Evolutionary conservation across 2,113 vertebrate genomes (phyloP).

Genomic region (Clarias gariepinus): DNA sequence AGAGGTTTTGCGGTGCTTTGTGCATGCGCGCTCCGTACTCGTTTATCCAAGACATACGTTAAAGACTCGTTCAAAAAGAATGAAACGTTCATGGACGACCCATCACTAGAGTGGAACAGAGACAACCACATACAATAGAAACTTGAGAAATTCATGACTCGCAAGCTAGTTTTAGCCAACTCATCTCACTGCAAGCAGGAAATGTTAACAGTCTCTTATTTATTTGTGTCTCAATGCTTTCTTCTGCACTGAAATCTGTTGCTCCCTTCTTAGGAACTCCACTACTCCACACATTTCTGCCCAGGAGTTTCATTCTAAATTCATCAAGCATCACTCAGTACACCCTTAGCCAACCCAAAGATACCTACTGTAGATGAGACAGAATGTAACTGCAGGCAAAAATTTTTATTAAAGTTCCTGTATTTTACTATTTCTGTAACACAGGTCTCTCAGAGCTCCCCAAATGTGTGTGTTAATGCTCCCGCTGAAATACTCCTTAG

Average conservation of each 20-base stretch:
- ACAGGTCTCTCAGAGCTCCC: too few relatives aligned
- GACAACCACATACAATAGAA: background rate
- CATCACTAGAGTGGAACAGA: too few relatives aligned
- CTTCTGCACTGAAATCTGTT: background rate
- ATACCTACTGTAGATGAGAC: background rate
- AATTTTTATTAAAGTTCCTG: too few relatives aligned
- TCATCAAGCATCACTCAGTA: background rate
- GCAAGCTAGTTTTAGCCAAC: background rate
- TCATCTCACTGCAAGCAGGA: background rate
- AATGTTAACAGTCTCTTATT: background rate
- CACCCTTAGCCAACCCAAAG: background rate
- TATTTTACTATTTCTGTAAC: too few relatives aligned
- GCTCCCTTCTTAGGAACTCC: background rate
- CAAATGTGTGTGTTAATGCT: too few relatives aligned
- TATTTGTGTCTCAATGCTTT: background rate
- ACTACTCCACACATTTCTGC: background rate
- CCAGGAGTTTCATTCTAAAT: background rate
- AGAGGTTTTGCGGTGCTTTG: too few relatives aligned
- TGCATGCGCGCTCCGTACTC: too few relatives aligned
- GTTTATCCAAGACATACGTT: too few relatives aligned
- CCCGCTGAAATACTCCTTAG: too few relatives aligned
- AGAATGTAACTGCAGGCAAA: too few relatives aligned
- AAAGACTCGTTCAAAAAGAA: too few relatives aligned
- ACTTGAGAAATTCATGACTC: background rate
- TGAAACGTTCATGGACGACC: too few relatives aligned